phyloP scores from a whole-genome alignment of 2,888 invertebrate species.

The Catocala nupta region DNA sequence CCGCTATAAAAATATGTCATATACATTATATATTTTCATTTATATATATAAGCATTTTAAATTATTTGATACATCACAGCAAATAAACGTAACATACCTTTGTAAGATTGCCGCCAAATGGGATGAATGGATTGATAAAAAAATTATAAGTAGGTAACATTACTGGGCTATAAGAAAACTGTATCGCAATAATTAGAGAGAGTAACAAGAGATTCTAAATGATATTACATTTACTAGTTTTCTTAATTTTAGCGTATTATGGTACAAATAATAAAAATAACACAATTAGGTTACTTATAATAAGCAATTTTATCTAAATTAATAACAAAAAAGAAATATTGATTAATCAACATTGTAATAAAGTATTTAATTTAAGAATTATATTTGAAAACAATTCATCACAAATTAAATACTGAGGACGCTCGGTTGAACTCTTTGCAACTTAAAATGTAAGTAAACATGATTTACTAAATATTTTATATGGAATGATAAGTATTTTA shows the following conservation, averaged over 20 bases:
- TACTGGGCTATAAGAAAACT: slow-evolving; percentile 21
- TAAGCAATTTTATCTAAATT: slow-evolving; percentile 21
- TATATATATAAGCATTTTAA: slow-evolving; percentile 46
- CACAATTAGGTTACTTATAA: slow-evolving; percentile 9
- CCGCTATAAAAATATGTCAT: slow-evolving; percentile 76
- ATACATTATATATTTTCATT: slow-evolving; percentile 48
- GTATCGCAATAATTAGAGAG: slow-evolving; percentile 13
- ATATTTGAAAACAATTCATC: slow-evolving; percentile 48
- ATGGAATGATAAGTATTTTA: slow-evolving; percentile 43
- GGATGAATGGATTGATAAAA: slow-evolving; percentile 8
- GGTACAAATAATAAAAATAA: slow-evolving; percentile 4
- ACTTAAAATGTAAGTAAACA: slow-evolving; percentile 30
- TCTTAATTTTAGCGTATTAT: no score
- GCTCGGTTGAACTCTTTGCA: slow-evolving; percentile 44
- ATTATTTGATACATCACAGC: slow-evolving; percentile 59
- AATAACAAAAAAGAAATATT: slow-evolving; percentile 26
- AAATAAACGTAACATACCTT: slow-evolving; percentile 47
- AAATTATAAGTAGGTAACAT: neutral
- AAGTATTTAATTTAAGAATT: slow-evolving; percentile 28
- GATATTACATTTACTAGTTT: slow-evolving; percentile 8
- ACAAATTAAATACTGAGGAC: slow-evolving; percentile 57
- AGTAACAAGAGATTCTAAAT: slow-evolving; percentile 46
- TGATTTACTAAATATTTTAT: slow-evolving; percentile 7
- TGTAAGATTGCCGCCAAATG: slow-evolving; percentile 26
- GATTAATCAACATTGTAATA: slow-evolving; percentile 46